Conservation (phyloP, 2,888 invertebrate genomes). For the Allacma fusca region DNA sequence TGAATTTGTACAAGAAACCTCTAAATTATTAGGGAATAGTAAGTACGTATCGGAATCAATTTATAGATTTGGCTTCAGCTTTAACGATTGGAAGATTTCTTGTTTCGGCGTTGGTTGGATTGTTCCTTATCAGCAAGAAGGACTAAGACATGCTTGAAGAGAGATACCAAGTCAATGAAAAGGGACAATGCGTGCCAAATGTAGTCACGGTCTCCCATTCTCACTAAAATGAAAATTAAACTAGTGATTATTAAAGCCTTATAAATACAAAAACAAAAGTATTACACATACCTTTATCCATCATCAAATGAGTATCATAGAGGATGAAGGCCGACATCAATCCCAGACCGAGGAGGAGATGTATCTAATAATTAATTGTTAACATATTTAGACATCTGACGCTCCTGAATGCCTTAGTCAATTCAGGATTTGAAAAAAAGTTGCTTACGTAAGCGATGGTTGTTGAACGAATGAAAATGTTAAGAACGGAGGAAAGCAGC, state of each 20-base stretch:
- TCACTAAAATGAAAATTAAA: constrained; percentile 30
- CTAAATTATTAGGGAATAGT: no score
- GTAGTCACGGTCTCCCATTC: constrained; percentile 47
- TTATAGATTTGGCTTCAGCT: no score
- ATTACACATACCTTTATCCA: constrained; percentile 78
- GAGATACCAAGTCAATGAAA: constrained; percentile 92
- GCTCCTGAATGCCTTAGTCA: no score
- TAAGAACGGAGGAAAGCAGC: constrained; percentile 79
- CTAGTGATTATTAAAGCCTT: no score
- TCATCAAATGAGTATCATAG: constrained; percentile 96
- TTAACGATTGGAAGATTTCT: constrained; percentile 52
- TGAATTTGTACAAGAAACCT: no score
- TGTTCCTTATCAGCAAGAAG: constrained; percentile 85
- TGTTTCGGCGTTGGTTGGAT: constrained; percentile 43
- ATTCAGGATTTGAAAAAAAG: neutral
- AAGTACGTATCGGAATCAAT: no score
- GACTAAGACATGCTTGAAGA: constrained; percentile 90
- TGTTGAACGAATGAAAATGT: constrained; percentile 84
- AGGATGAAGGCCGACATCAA: constrained; percentile 95
- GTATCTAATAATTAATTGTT: constrained; percentile 69
- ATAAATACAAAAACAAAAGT: no score
- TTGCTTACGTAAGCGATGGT: constrained; percentile 79
- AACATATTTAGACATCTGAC: no score
- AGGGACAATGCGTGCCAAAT: constrained; percentile 85
- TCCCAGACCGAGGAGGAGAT: constrained; percentile 86